Percentiles rank a stretch among this genome's conserved stretches.
These are phyloP conservation scores for Sinocyclocheilus anshuiensis DNA, from an alignment of 2,113 vertebrate species.

Conservation along the genomic window DNA sequence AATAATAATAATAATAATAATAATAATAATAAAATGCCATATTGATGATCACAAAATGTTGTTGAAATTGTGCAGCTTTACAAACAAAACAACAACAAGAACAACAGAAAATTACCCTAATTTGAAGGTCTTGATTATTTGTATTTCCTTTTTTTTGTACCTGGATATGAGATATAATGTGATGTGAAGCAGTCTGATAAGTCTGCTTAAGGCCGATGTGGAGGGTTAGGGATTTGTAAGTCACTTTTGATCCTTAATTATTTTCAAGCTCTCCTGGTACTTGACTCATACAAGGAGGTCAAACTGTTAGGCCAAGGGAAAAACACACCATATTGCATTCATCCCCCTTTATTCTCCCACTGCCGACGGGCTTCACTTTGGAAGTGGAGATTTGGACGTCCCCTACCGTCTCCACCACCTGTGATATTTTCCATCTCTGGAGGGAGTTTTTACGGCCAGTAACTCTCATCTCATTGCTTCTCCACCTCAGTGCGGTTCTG, in stretches of 20 bases:
- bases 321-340: constrained; percentile 59
- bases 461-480: constrained; percentile 50
- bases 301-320: constrained; percentile 58
- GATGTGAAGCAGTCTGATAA: neutral
- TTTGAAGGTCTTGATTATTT: neutral
- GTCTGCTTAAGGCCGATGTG: neutral
- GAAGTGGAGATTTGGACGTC: constrained; percentile 47
- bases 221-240: constrained; percentile 15
- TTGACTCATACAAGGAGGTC: constrained; percentile 62
- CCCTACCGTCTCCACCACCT: constrained; percentile 58
- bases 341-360: constrained; percentile 39
- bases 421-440: constrained; percentile 58
- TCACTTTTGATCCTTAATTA: constrained; percentile 61
- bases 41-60: neutral
- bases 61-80: neutral
- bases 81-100: too few relatives aligned
- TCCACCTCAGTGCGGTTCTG: constrained; percentile 43
- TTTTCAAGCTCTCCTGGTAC: constrained; percentile 61
- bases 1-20: neutral
- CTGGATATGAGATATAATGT: neutral
- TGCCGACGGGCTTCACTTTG: constrained; percentile 43
- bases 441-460: constrained; percentile 53
- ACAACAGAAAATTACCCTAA: neutral
- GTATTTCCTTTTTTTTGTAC: neutral
- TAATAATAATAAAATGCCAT: neutral